These are phyloP conservation scores for Aporophyla nigra DNA, from an alignment of 2,888 invertebrate genomes.

Conservation along the genomic window DNA sequence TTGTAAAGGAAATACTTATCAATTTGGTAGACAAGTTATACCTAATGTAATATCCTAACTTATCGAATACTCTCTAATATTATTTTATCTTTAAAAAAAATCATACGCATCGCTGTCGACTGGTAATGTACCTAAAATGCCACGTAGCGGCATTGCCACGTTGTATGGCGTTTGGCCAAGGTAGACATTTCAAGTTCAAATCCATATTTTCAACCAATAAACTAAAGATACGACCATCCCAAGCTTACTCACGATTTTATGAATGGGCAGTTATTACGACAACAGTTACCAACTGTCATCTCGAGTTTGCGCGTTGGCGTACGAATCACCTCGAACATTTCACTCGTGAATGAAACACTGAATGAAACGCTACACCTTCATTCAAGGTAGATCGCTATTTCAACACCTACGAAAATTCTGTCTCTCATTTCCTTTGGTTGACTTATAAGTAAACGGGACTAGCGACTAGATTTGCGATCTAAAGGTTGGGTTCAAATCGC, in stretches of 20 bases:
- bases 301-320: conserved; percentile 51
- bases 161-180: background rate
- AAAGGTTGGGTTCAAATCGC: conserved; percentile 2
- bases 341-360: conserved; percentile 53
- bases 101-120: background rate
- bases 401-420: conserved; percentile 49
- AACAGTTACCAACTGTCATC: conserved; percentile 47
- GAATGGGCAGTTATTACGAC: conserved; percentile 48
- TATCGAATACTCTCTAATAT: no score
- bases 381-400: conserved; percentile 41
- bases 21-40: background rate
- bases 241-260: conserved; percentile 47
- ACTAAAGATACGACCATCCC: background rate
- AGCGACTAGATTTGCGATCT: background rate
- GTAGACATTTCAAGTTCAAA: background rate
- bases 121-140: background rate
- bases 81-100: no score
- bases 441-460: conserved; percentile 8
- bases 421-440: conserved; percentile 23
- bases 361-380: conserved; percentile 49
- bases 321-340: conserved; percentile 36
- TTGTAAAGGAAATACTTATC: no score
- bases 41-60: background rate
- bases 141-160: background rate
- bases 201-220: background rate